Base-by-base conservation (phyloP, 2,888 invertebrate genomes). In the Conus canariensis region DNA sequence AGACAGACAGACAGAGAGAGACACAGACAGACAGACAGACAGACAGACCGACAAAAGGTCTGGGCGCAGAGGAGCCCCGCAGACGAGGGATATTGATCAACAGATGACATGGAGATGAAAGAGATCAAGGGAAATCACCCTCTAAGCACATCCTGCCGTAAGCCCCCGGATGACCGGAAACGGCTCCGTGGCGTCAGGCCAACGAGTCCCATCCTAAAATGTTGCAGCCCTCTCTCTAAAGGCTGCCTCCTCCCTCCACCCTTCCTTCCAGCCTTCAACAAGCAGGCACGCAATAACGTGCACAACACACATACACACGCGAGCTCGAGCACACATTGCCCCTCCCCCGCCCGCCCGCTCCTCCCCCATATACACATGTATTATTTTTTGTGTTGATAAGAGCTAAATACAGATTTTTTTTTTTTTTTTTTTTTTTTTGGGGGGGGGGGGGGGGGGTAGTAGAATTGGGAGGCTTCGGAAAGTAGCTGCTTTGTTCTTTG, bases 71-170 rank as follows among this genome's bases (percentile, higher is more conserved):
- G 22, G 70, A 22, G 25, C 22, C 12, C 19, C 16, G 64, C 67
- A 67, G 45, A 86, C 67, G 30, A 30, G 2, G 12, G 19, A 10
- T 60, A 86, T 86, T 45, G 86, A 86, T 67, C 86, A 16, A 58
- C 30, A 67, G 85, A 85, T 86, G 67, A 86, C 67, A 86, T n/a
- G 30, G 86, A 86, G 64, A 86, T 86, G 67, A 86, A 60, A 67
- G 86, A 86, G 86, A 86, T 86, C 30, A 67, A 59, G 86, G 86
- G 86, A 67, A n/a, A 86, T 67, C 86, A 67, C 86, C 67, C 60
- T 60, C 67, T 60, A 25, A 67, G 67, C 64, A 67, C 86, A 86
- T 60, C 45, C 86, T 86, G 67, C 67, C 45, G 25, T 64, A 64
- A 70, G 70, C 19, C 12, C 30, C 60, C 67, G 60, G 86, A 86